phyloP scores from a whole-genome alignment of 2,888 invertebrate genomes.

The Spilarctia lutea region DNA sequence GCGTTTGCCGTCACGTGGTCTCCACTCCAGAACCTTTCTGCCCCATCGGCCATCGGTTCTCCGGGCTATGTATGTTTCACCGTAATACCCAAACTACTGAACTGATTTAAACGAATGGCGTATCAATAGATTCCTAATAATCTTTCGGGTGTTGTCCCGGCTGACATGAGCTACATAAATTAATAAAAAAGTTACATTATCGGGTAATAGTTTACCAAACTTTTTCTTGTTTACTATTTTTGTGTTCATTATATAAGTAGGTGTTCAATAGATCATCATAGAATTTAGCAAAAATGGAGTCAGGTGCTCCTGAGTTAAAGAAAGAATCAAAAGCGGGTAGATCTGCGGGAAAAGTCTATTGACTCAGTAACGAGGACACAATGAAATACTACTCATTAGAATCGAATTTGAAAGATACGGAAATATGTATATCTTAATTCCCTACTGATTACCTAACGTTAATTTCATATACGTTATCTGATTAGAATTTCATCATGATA shows the following conservation, averaged over 20 bases:
- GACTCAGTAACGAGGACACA: neutral
- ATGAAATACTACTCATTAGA: neutral
- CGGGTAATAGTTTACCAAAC: too few species aligned
- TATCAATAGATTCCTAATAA: too few species aligned
- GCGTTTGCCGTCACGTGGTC: too few species aligned
- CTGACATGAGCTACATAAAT: too few species aligned
- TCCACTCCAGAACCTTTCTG: too few species aligned
- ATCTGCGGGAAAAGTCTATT: neutral
- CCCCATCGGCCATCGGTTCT: too few species aligned
- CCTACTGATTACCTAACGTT: neutral
- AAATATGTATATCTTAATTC: neutral
- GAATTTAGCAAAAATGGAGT: neutral
- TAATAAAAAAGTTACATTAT: neutral
- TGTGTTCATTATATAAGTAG: neutral
- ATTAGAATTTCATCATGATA: constrained; percentile 1
- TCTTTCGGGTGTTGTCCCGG: too few species aligned
- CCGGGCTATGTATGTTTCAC: too few species aligned
- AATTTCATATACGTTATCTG: neutral
- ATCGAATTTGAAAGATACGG: neutral
- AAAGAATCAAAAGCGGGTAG: neutral
- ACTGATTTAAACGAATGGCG: too few species aligned
- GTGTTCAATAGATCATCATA: neutral
- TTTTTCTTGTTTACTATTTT: too few species aligned
- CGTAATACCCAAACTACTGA: too few species aligned
- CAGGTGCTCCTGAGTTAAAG: neutral